Evolutionary conservation across 2,888 invertebrate genomes (phyloP).

Genomic region (Branchipolynoe longqiensis): DNA sequence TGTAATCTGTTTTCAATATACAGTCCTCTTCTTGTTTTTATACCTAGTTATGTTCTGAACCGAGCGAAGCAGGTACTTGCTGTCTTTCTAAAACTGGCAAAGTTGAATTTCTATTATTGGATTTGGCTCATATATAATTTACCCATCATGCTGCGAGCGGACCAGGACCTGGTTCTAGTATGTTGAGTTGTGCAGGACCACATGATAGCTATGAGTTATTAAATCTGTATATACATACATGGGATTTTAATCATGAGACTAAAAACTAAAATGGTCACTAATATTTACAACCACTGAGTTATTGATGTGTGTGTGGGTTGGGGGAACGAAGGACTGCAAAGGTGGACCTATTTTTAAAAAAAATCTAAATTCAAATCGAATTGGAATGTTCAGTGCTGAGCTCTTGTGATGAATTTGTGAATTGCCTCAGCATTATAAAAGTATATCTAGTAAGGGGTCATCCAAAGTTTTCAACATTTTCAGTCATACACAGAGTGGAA

Average conservation of each 20-base stretch:
- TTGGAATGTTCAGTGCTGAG: conserved; percentile 20
- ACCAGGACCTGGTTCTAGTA: conserved; percentile 18
- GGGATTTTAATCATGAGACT: background rate
- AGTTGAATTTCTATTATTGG: background rate
- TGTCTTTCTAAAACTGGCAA: background rate
- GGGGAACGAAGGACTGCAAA: no score
- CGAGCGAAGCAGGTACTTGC: no score
- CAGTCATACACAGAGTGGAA: no score
- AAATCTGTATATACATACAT: background rate
- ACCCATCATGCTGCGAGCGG: no score
- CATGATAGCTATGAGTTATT: background rate
- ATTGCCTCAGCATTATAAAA: no score
- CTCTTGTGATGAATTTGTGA: background rate
- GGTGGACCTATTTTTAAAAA: no score
- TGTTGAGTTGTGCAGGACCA: conserved; percentile 19
- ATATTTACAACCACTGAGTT: no score
- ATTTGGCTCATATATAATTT: background rate
- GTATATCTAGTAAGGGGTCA: no score
- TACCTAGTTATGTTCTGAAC: no score
- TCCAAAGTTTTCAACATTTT: no score
- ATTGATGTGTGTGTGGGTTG: background rate
- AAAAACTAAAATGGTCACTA: no score
- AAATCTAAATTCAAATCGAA: no score
- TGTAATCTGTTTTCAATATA: background rate
- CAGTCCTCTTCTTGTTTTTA: background rate